These are phyloP conservation scores for Myzus persicae DNA, from an alignment of 1,140 invertebrate species.

Conservation along the genomic window DNA sequence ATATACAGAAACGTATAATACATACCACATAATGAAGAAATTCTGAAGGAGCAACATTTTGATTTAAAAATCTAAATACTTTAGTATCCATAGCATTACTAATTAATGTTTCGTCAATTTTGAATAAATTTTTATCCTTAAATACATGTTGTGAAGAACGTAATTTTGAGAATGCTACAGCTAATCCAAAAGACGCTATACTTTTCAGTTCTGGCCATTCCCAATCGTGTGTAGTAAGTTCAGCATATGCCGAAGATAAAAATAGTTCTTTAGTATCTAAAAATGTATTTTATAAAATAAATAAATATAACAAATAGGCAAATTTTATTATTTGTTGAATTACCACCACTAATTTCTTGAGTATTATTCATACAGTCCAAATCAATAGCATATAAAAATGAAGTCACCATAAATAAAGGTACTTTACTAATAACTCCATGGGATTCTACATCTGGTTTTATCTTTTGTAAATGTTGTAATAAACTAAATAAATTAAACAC, in stretches of 20 bases:
- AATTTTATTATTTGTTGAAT: background rate
- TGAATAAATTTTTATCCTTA: slow-evolving; percentile 52
- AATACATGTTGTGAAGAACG: slow-evolving; percentile 46
- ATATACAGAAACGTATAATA: background rate
- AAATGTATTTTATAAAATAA: background rate
- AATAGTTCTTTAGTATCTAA: slow-evolving; percentile 48
- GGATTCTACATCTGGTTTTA: slow-evolving; percentile 49
- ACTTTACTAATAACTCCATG: slow-evolving; percentile 45
- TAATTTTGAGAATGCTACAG: slow-evolving; percentile 56
- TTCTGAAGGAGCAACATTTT: slow-evolving; percentile 46
- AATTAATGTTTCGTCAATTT: slow-evolving; percentile 52
- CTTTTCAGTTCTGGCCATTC: slow-evolving; percentile 53
- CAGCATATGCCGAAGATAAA: slow-evolving; percentile 26
- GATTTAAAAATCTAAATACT: slow-evolving; percentile 53
- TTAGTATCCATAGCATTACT: slow-evolving; percentile 46
- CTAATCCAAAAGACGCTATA: slow-evolving; percentile 47
- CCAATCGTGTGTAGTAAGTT: slow-evolving; percentile 45
- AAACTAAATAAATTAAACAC: slow-evolving; percentile 37
- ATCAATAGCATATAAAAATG: slow-evolving; percentile 57
- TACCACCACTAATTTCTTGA: slow-evolving; percentile 55
- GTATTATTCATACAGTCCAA: slow-evolving; percentile 52
- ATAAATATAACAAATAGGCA: background rate
- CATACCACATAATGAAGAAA: slow-evolving; percentile 31
- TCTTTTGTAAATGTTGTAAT: slow-evolving; percentile 45
- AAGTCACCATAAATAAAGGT: slow-evolving; percentile 47